A percentile compares a stretch with the other conserved stretches of the same genome.
phyloP scores from a whole-genome alignment of 2,113 vertebrate genomes.

The Cyanoderma ruficeps region DNA sequence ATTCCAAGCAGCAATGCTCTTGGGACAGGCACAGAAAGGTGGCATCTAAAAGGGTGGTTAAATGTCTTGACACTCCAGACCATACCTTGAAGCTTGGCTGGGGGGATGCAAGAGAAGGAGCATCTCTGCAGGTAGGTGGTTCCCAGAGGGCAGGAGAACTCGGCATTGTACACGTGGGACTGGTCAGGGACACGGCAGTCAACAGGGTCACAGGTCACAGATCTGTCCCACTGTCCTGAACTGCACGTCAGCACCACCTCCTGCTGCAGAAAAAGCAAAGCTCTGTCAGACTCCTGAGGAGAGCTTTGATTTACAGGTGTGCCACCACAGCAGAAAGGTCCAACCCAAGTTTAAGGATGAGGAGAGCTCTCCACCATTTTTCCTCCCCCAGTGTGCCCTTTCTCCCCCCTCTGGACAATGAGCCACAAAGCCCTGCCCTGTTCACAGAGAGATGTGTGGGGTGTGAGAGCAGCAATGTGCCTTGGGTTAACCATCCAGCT shows the following conservation, averaged over 20 bases:
- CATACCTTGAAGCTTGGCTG: slow-evolving; percentile 92
- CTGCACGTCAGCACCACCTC: slow-evolving; percentile 80
- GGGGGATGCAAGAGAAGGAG: slow-evolving; percentile 88
- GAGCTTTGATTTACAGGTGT: not conserved
- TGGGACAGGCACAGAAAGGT: not conserved
- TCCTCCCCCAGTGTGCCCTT: not conserved
- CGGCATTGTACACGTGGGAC: slow-evolving; percentile 85
- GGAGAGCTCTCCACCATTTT: not conserved
- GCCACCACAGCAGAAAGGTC: not conserved
- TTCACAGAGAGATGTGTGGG: not conserved
- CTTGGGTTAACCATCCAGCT: not conserved
- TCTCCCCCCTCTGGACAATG: not conserved
- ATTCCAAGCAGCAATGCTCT: not conserved
- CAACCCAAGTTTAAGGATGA: not conserved
- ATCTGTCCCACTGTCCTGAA: slow-evolving; percentile 84
- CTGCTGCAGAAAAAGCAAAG: slow-evolving; percentile 65
- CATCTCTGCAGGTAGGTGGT: slow-evolving; percentile 87
- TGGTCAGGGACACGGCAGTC: slow-evolving; percentile 86
- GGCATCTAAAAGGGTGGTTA: not conserved
- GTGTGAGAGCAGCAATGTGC: not conserved
- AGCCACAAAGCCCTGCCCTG: not conserved
- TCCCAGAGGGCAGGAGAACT: slow-evolving; percentile 86
- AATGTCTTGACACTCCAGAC: not conserved
- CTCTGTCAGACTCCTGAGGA: not conserved
- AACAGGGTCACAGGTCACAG: slow-evolving; percentile 82